Evolutionary conservation across 2,888 invertebrate species (phyloP), one percentile per base, ranked within the genome.

Genomic region (Ormyrus pomaceus): DNA sequence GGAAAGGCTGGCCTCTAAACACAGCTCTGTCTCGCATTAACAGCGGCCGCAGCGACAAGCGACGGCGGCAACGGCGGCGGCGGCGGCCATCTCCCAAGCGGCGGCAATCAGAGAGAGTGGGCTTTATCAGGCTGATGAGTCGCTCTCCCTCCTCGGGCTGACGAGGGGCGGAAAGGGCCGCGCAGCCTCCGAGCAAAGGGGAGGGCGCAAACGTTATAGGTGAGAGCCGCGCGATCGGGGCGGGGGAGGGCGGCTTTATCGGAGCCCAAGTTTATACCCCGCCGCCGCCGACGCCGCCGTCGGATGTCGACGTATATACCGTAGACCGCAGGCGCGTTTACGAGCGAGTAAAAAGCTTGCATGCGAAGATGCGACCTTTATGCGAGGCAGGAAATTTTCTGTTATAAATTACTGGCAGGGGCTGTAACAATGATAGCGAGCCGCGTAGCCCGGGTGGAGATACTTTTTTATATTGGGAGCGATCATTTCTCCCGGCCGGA

Each of bases 61-160:
- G 19, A 19, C 19, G 19, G 19, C 19, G 19, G 19, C 1, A 2
- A 2, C 19, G 19, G 19, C 19, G 19, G 19, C 19, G 19, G 19
- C 76, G 81, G 69, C 64, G 83, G 84, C 83, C 84, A 86, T 85
- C 84, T 85, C 87, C 19, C 19, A 19, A 86, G 86, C 84, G 85
- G 87, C 86, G 85, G 88, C 89, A 89, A 89, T 89, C 89, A 88
- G 86, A 85, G 87, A 88, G 89, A 89, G 89, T 89, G 89, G 88
- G 88, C 89, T 89, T 71, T 88, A 88, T 89, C 89, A 88, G 88
- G 84, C 85, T 87, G 90, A 89, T 87, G 88, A 89, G 87, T 86
- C 84, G 82, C 62, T 73, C 80, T 82, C 83, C 72, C 80, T 79
- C 75, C 68, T 73, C 48, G 50, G 71, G 64, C 76, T 80, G 83